A percentile compares a stretch with the other conserved stretches of the same genome.
Conservation (phyloP, 2,888 invertebrate species). For the Sthenelais limicola region DNA sequence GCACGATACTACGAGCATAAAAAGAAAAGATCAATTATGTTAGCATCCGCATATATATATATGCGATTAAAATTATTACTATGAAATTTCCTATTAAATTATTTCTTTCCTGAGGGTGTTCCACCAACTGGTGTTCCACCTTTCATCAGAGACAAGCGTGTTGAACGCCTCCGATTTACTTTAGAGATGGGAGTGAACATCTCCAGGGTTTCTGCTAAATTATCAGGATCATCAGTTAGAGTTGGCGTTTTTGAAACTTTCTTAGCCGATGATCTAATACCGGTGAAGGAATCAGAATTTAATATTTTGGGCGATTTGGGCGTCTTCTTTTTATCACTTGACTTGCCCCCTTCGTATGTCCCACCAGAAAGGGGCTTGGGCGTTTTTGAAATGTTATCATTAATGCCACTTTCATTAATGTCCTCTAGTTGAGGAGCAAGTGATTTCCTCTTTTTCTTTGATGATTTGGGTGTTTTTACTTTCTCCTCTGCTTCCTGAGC, state of each 20-base stretch:
- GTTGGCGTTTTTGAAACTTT: neutral
- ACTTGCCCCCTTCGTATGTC: neutral
- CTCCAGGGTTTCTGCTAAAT: constrained; percentile 9
- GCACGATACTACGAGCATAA: too few relatives aligned
- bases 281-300: neutral
- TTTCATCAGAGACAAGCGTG: constrained; percentile 20
- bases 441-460: constrained; percentile 1
- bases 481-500: too few relatives aligned
- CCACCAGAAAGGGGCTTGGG: too few relatives aligned
- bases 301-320: neutral
- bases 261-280: neutral
- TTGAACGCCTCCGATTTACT: constrained; percentile 6
- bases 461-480: neutral
- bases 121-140: neutral
- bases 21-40: too few relatives aligned
- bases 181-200: constrained; percentile 2
- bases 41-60: too few relatives aligned
- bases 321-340: constrained; percentile 14
- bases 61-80: too few relatives aligned
- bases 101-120: constrained; percentile 12
- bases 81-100: too few relatives aligned
- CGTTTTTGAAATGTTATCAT: too few relatives aligned
- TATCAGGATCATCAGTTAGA: constrained; percentile 11
- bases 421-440: neutral
- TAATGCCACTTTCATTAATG: too few relatives aligned